A percentile compares a stretch with the other conserved stretches of the same genome.
Evolutionary conservation across 2,888 invertebrate genomes (phyloP).

Genomic region (Biston betularia): DNA sequence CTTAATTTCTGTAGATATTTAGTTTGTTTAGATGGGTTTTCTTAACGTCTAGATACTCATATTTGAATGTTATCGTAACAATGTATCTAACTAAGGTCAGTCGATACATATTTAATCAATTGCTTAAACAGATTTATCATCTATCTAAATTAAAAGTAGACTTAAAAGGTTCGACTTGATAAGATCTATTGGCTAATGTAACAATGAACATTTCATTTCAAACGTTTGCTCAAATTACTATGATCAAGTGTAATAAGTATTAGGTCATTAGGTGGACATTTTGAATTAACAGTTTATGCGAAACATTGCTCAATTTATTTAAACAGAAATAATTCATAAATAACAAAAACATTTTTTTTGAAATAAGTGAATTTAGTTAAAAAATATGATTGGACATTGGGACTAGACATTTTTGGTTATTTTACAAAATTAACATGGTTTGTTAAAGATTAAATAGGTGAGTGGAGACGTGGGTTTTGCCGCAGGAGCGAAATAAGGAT

Average conservation of each 20-base stretch:
- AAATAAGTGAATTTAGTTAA: conserved; percentile 28
- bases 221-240: conserved; percentile 22
- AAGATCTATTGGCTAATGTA: conserved; percentile 59
- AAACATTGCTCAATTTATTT: conserved; percentile 37
- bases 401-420: conserved; percentile 55
- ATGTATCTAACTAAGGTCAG: conserved; percentile 42
- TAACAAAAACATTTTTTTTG: conserved; percentile 30
- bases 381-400: conserved; percentile 37
- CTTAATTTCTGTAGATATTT: neutral
- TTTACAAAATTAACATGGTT: conserved; percentile 56
- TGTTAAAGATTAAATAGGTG: conserved; percentile 70
- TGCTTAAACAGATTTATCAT: conserved; percentile 58
- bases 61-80: conserved; percentile 31
- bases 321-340: conserved; percentile 32
- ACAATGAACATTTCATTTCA: conserved; percentile 37
- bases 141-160: conserved; percentile 58
- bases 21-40: neutral
- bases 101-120: conserved; percentile 52
- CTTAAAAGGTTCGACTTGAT: conserved; percentile 63
- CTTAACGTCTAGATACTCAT: conserved; percentile 1
- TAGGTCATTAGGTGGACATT: conserved; percentile 1
- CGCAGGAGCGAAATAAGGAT: conserved; percentile 35
- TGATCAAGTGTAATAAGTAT: conserved; percentile 19
- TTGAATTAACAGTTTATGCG: conserved; percentile 23
- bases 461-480: conserved; percentile 61